Percentiles rank a stretch among this genome's conserved stretches.
These are phyloP conservation scores for Accipiter virgatus DNA, from an alignment of 2,113 vertebrate species.

Conservation along the genomic window DNA sequence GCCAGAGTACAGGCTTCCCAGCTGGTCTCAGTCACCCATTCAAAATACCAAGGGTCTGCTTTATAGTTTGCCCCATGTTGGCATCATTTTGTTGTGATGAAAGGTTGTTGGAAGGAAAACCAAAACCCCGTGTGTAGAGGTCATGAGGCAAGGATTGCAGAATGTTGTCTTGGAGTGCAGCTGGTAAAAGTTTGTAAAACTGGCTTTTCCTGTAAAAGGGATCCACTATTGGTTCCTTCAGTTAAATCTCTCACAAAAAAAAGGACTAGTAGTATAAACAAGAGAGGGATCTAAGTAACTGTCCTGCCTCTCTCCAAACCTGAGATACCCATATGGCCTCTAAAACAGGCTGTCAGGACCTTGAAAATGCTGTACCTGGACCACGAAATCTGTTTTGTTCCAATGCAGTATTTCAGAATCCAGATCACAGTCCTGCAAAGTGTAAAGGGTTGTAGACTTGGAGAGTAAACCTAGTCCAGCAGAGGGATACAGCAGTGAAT, in stretches of 20 bases:
- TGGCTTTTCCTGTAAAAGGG: neutral
- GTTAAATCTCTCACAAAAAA: neutral
- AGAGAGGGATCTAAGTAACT: neutral
- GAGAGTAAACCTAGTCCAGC: neutral
- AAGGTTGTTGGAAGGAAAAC: neutral
- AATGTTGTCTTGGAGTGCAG: neutral
- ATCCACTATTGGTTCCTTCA: neutral
- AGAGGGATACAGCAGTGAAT: neutral
- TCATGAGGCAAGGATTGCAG: neutral
- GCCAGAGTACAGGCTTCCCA: neutral
- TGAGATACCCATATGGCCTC: neutral
- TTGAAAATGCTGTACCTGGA: neutral
- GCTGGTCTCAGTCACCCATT: accelerated
- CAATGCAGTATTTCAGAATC: neutral
- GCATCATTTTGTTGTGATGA: neutral
- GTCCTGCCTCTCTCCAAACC: neutral
- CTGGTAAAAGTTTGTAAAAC: neutral
- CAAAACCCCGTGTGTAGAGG: neutral
- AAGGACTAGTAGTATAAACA: neutral
- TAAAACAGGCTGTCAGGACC: neutral
- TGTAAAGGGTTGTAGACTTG: neutral
- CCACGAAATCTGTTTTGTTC: neutral
- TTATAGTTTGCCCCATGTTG: neutral
- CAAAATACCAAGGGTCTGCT: neutral
- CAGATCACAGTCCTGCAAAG: neutral